Evolutionary conservation across 2,113 vertebrate genomes (phyloP).

Genomic region (Natator depressus): DNA sequence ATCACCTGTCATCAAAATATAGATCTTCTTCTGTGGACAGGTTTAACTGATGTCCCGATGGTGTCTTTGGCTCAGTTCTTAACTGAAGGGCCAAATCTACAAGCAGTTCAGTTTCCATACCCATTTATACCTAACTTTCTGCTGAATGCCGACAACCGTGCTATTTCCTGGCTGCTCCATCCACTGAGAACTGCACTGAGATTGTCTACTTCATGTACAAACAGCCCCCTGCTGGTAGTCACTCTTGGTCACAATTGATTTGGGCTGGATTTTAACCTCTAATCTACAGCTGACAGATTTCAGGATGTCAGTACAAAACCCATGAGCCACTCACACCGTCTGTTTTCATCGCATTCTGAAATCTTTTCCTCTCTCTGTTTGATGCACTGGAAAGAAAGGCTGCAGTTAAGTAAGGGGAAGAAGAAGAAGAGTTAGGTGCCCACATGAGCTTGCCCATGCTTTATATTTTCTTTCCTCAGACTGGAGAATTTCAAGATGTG

Average conservation of each 20-base stretch:
- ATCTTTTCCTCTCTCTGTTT: background rate
- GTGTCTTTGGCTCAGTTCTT: background rate
- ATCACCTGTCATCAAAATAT: background rate
- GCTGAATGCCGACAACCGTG: background rate
- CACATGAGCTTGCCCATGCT: too few species aligned
- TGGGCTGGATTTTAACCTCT: background rate
- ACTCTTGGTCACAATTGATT: background rate
- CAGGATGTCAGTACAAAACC: background rate
- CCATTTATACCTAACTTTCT: background rate
- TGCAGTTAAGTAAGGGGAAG: too few species aligned
- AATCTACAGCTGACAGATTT: background rate
- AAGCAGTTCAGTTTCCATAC: background rate
- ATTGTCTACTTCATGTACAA: background rate
- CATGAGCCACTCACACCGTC: background rate
- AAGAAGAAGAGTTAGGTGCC: too few species aligned
- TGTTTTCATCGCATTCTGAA: background rate
- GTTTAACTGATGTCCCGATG: background rate
- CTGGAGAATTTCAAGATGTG: too few species aligned
- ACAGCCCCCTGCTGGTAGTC: background rate
- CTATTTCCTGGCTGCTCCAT: rapidly evolving
- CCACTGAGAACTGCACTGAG: background rate
- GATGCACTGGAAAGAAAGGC: background rate
- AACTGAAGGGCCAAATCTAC: background rate
- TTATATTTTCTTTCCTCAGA: too few species aligned
- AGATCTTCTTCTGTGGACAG: background rate